Evolutionary conservation across 2,797 vertebrate genomes (phyloP).

Genomic region (Halcyon smyrnensis): DNA sequence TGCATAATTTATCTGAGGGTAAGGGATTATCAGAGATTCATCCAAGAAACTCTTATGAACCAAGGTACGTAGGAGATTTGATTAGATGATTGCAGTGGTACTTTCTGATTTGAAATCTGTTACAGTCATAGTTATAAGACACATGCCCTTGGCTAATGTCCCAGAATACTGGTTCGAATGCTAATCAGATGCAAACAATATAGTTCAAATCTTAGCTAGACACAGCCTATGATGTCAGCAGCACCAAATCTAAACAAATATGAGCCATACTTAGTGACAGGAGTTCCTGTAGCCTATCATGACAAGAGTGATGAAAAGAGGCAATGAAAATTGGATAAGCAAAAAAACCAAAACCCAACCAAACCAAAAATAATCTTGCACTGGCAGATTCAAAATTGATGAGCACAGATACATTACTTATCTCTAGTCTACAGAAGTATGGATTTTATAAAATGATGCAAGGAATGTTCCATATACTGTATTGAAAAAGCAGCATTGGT

Average conservation of each 20-base stretch:
- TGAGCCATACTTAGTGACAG: neutral
- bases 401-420: neutral
- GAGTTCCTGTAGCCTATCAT: neutral
- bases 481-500: neutral
- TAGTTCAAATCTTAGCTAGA: neutral
- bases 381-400: neutral
- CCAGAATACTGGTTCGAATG: neutral
- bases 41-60: neutral
- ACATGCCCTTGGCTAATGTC: neutral
- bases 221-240: neutral
- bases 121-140: neutral
- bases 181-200: neutral
- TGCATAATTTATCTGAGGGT: no score
- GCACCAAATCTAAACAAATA: neutral
- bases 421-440: neutral
- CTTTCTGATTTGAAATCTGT: neutral
- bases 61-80: fast-evolving
- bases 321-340: neutral
- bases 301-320: neutral
- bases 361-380: neutral
- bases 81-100: neutral
- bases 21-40: neutral
- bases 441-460: neutral
- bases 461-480: neutral
- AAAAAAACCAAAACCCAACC: neutral